Base-by-base conservation (phyloP, 2,113 vertebrate genomes). In the Melospiza georgiana region DNA sequence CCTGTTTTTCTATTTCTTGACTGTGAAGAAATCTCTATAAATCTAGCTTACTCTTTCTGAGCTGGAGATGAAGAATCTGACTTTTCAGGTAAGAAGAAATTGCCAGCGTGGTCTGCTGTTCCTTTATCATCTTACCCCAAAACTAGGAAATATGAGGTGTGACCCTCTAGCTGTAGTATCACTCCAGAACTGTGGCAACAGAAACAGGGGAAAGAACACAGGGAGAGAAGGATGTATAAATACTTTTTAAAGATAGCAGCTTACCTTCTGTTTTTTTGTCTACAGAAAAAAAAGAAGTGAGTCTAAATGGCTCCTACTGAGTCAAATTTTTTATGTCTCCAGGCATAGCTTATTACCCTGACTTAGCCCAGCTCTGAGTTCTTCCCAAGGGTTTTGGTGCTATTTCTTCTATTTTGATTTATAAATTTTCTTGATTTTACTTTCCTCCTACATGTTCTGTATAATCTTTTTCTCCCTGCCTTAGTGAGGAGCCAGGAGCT, bases 291-390 rank as follows among this genome's bases (percentile, higher is more conserved):
- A 9, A 39, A 49, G 7, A 66, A 67, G 21, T 37, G 11, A 82
- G 20, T 75, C 24, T 66, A 87, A 91, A 88, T 57, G 48, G n/a
- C 65, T 94, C 90, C 68, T 74, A 51, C 84, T 37, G 43, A 92
- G 52, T 67, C 72, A 82, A 88, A 46, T 93, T 88, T 61, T 11
- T 79, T 61, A 73, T 69, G 41, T 95, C 85, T 86, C 51, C 65
- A 88, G 90, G 82, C 87, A 84, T 49, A 91, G 63, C 67, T 95
- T 93, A 94, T 91, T 91, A 93, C 79, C 67, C 46, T 80, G 72
- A 62, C 27, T 94, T 93, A 93, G 51, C 78, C 51, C 51, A 63
- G 51, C 55, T 90, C 67, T 67, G 59, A 83, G 61, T 57, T 87
- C 78, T 83, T 90, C 93, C 63, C 78, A 80, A 33, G 84, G 87